These are phyloP conservation scores for Poeciliopsis retropinna DNA, from an alignment of 2,113 vertebrate species.

Conservation along the genomic window DNA sequence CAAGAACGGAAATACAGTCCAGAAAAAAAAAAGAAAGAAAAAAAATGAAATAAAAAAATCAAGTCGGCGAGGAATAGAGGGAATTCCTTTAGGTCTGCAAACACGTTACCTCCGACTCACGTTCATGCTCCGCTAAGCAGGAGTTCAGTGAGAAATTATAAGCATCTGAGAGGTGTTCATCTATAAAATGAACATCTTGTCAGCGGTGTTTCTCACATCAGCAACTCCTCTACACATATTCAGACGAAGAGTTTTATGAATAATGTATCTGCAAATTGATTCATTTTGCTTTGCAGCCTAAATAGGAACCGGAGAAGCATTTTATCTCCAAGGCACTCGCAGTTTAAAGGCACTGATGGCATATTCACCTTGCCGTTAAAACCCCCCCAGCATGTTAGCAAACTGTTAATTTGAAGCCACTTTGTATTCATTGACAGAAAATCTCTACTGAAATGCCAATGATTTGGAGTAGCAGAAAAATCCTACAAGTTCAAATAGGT, in stretches of 20 bases:
- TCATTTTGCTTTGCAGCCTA: not conserved
- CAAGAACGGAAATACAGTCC: constrained; percentile 21
- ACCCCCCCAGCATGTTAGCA: not conserved
- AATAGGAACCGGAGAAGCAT: not conserved
- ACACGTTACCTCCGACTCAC: not conserved
- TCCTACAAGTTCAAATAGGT: not conserved
- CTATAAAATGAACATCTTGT: not conserved
- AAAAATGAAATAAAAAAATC: not conserved
- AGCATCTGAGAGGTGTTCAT: not conserved
- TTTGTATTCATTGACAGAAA: not conserved
- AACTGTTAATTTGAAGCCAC: not conserved
- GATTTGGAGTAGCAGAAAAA: not conserved
- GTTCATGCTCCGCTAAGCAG: not conserved
- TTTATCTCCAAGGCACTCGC: not conserved
- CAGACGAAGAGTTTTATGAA: not conserved
- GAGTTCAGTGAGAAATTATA: not conserved
- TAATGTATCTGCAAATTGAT: not conserved
- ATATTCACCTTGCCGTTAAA: not conserved
- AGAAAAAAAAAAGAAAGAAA: not conserved
- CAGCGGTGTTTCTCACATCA: not conserved
- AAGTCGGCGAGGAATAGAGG: not conserved
- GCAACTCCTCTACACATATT: not conserved
- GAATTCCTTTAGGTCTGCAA: not conserved
- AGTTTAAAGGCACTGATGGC: not conserved
- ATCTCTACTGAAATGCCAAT: not conserved